phyloP scores from a whole-genome alignment of 1,140 invertebrate genomes.

The Plodia interpunctella region DNA sequence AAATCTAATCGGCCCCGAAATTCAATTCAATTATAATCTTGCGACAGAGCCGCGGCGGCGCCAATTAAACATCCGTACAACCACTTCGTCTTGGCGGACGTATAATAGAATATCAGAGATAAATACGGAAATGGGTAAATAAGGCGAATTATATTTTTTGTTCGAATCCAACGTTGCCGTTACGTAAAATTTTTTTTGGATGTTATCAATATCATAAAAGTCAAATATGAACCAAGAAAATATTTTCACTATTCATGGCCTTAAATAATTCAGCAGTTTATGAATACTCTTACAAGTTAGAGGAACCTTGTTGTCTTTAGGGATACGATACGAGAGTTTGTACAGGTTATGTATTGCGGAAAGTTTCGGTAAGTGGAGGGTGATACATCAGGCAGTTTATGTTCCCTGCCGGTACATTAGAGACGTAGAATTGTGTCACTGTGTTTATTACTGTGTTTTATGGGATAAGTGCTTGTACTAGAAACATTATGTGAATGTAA shows the following conservation, averaged over 20 bases:
- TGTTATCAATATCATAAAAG: too few relatives aligned
- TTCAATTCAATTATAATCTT: conserved; percentile 7
- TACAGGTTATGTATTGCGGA: background rate
- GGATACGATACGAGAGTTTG: background rate
- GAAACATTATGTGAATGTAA: background rate
- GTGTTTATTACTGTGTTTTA: conserved; percentile 15
- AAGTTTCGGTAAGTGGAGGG: conserved; percentile 2
- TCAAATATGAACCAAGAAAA: too few relatives aligned
- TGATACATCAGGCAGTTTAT: conserved; percentile 21
- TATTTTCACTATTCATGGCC: background rate
- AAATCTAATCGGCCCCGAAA: background rate
- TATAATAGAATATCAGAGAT: conserved; percentile 6
- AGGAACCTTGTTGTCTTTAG: background rate
- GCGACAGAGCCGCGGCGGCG: background rate
- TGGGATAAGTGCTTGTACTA: conserved; percentile 7
- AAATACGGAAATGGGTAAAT: background rate
- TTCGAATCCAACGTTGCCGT: background rate
- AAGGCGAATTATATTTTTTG: background rate
- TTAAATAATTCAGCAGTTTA: background rate
- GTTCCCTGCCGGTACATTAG: conserved; percentile 29
- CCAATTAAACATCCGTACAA: background rate
- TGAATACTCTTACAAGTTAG: background rate
- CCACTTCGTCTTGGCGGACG: background rate
- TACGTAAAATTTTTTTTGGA: background rate
- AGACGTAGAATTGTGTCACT: conserved; percentile 21